These are phyloP conservation scores for Ammospiza caudacuta DNA, from an alignment of 2,113 vertebrate genomes.

Conservation along the genomic window DNA sequence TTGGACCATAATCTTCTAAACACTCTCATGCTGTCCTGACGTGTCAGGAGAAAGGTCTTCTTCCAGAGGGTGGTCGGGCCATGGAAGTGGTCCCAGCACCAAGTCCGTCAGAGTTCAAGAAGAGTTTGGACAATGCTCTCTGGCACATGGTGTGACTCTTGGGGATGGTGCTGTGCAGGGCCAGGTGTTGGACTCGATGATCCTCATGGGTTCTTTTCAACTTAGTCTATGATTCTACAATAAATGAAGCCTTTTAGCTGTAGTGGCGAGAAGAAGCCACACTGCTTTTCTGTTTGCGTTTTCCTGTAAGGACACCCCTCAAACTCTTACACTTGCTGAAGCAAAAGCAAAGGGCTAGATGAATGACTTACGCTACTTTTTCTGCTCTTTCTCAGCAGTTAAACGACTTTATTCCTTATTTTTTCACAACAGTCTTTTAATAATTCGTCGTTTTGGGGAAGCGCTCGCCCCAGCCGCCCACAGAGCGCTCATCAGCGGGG, in stretches of 20 bases:
- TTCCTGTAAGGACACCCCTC: neutral
- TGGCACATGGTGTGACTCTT: accelerated
- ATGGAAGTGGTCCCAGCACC: neutral
- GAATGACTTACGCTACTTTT: neutral
- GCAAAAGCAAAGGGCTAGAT: neutral
- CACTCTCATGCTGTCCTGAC: neutral
- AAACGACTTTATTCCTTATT: neutral
- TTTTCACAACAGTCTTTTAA: neutral
- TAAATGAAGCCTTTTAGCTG: neutral
- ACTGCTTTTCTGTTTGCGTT: neutral
- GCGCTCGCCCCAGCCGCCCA: accelerated
- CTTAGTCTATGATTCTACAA: neutral
- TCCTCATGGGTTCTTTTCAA: neutral
- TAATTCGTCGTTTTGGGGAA: neutral
- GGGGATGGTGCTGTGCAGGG: too few species aligned
- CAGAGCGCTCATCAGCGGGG: accelerated
- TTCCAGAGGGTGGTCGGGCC: accelerated
- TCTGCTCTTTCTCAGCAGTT: neutral
- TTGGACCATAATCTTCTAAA: neutral
- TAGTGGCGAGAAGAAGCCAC: neutral
- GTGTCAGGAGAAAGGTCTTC: neutral
- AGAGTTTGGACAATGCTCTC: accelerated
- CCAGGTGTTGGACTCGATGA: too few species aligned
- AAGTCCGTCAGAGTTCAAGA: neutral
- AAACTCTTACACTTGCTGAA: neutral